Evolutionary conservation across 2,113 vertebrate genomes (phyloP).

Genomic region (Heterochromis multidens): DNA sequence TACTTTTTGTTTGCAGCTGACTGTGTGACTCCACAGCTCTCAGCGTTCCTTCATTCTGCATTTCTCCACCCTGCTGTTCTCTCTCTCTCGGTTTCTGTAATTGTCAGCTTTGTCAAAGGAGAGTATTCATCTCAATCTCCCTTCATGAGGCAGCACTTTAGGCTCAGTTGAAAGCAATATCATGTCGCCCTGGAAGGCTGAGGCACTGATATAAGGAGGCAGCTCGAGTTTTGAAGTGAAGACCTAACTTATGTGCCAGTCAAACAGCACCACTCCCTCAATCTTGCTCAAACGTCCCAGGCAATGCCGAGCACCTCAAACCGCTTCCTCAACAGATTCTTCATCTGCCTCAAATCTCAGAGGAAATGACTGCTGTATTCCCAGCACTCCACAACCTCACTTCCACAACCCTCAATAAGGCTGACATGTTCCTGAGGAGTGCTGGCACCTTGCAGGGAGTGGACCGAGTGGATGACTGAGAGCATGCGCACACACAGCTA

Average conservation of each 20-base stretch:
- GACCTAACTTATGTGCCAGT: neutral
- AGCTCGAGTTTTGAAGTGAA: neutral
- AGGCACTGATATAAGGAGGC: neutral
- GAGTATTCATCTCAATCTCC: neutral
- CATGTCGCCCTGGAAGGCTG: fast-evolving
- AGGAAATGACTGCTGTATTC: neutral
- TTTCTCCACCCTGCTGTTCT: neutral
- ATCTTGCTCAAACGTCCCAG: neutral
- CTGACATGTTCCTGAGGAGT: neutral
- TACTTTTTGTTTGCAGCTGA: neutral
- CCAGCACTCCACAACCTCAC: fast-evolving
- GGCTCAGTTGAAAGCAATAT: neutral
- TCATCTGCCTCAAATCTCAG: neutral
- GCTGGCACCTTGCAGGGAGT: neutral
- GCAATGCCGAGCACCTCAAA: neutral
- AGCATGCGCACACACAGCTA: fast-evolving
- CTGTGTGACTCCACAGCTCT: fast-evolving
- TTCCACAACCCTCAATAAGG: neutral
- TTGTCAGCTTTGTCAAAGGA: neutral
- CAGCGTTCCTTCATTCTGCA: neutral
- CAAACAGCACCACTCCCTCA: neutral
- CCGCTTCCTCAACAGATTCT: neutral
- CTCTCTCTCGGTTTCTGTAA: neutral
- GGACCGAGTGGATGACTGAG: neutral
- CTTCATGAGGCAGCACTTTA: neutral